Base-by-base conservation (phyloP, 2,797 vertebrate genomes). In the Microctenopoma lineatum region DNA sequence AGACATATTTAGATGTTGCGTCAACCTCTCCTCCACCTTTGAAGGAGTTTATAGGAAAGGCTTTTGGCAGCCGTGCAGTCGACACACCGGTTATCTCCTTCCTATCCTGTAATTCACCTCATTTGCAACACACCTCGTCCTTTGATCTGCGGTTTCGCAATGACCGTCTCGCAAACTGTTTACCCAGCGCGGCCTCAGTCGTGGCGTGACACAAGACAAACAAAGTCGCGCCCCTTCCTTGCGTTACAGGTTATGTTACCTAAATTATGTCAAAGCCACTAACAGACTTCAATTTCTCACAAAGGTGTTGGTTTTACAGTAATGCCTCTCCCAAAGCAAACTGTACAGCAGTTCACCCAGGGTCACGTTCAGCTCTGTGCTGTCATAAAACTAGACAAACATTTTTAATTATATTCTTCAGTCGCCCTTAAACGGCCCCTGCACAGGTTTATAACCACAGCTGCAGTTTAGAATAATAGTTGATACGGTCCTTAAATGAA, bases 121-220 rank as follows among this genome's bases (percentile, higher is more conserved):
- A 66, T 82, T 85, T 74, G 69, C 50, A 75, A 74, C 85, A 84
- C 75, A 62, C 84, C 85, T 83, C 66, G 45, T 71, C 59, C 73
- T 90, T 87, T 87, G 75, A 88, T 86, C 63, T 88, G 69, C 18
- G 51, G 14, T 83, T 80, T 66, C 50, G 25, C 73, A 88, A 73
- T 25, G 64, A 41, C 69, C 52, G 10, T 72, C 66, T 70, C 55
- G 61, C 27, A 83, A 85, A 77, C 81, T 78, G 83, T 89, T 86
- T 75, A 75, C 74, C 68, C 63, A 42, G 59, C 8, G 27, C 73
- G 56, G 18, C 36, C 59, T 73, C 26, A 32, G 59, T 89, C 79
- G 89, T 80, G 84, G 86, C 80, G 84, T 67, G 59, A 38, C 48
- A 50, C 46, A 47, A 32, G 16, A 45, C 34, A 66, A 59, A 75